These are phyloP conservation scores for Pedionomus torquatus DNA, from an alignment of 2,113 vertebrate species.

Conservation along the genomic window DNA sequence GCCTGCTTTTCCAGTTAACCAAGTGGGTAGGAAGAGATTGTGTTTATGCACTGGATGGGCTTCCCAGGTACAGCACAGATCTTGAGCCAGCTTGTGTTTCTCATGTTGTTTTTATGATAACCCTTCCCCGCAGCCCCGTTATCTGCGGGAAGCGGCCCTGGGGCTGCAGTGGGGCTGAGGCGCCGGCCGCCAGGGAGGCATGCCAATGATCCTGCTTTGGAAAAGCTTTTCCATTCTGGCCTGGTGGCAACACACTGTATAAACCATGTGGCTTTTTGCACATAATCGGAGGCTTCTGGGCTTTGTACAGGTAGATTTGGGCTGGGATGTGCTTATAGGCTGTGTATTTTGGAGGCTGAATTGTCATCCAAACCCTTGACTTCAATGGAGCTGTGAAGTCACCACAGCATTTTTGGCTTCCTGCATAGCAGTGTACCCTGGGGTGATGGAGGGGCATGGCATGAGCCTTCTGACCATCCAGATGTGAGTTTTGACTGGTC, in stretches of 20 bases:
- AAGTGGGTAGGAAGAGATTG: neutral
- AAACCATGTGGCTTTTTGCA: neutral
- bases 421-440: neutral
- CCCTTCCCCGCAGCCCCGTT: neutral
- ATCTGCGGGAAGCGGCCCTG: neutral
- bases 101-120: neutral
- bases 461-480: neutral
- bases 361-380: rapidly evolving
- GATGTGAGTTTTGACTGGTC: neutral
- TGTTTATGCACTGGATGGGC: rapidly evolving
- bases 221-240: neutral
- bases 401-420: neutral
- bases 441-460: rapidly evolving
- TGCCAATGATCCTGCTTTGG: rapidly evolving
- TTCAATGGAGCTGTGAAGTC: neutral
- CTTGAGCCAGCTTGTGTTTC: neutral
- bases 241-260: rapidly evolving
- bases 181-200: rapidly evolving
- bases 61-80: neutral
- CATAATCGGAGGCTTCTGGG: neutral
- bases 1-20: neutral
- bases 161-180: rapidly evolving
- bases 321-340: neutral
- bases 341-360: neutral
- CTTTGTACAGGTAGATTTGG: neutral